Evolutionary conservation across 1,140 invertebrate species (phyloP).

Genomic region (Triops cancriformis): DNA sequence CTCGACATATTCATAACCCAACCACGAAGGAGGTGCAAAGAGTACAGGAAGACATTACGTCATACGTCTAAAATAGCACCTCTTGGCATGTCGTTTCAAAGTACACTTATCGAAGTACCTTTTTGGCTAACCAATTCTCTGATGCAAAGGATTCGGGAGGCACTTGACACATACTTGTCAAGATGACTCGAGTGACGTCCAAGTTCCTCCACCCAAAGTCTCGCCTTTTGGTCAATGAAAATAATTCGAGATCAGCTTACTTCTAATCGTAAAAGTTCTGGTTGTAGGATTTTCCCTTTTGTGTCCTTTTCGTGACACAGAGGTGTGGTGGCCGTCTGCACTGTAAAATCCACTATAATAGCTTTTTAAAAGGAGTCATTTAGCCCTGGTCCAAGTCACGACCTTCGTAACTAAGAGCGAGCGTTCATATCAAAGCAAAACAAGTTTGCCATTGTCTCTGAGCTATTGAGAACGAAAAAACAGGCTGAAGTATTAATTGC

Average conservation of each 20-base stretch:
- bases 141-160: neutral
- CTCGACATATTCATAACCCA: too few relatives aligned
- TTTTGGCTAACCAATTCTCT: neutral
- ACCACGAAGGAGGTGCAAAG: too few relatives aligned
- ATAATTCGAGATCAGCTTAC: neutral
- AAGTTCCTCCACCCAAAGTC: conserved; percentile 3
- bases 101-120: too few relatives aligned
- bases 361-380: neutral
- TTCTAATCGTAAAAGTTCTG: neutral
- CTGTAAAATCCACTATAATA: neutral
- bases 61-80: too few relatives aligned
- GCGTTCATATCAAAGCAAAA: neutral
- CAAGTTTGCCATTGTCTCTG: neutral
- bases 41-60: too few relatives aligned
- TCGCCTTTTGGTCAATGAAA: neutral
- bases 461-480: neutral
- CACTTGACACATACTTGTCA: conserved; percentile 1
- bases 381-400: neutral
- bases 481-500: neutral
- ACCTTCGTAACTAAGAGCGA: neutral
- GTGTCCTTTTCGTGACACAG: neutral
- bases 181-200: neutral
- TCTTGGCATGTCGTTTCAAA: neutral
- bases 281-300: neutral
- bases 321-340: neutral